Evolutionary conservation across 2,888 invertebrate species (phyloP).

Genomic region (Orthosia gothica): DNA sequence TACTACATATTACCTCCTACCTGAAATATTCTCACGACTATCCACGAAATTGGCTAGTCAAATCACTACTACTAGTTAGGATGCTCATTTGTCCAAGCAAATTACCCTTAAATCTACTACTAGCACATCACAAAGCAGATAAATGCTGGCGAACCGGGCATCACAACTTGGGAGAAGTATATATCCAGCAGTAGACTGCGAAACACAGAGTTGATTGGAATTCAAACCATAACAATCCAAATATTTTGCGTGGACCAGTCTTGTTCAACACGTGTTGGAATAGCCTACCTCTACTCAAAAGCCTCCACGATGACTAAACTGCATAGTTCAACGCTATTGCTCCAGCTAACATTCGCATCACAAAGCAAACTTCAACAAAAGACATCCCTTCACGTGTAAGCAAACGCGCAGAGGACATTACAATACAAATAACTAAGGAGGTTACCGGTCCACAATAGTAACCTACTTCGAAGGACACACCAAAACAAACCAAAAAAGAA

Average conservation of each 20-base stretch:
- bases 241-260: neutral
- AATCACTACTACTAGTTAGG: neutral
- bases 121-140: neutral
- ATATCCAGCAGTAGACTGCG: too few relatives aligned
- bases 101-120: neutral
- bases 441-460: slow-evolving; percentile 51
- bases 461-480: slow-evolving; percentile 33
- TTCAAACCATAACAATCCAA: neutral
- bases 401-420: slow-evolving; percentile 34
- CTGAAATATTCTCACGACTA: neutral
- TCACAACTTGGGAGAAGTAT: neutral
- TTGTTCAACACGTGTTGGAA: neutral
- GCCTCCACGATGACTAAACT: neutral
- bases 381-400: slow-evolving; percentile 33
- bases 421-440: slow-evolving; percentile 41
- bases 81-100: neutral
- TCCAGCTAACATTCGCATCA: too few relatives aligned
- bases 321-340: neutral
- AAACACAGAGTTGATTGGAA: too few relatives aligned
- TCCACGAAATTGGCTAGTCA: neutral
- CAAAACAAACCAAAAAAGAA: neutral
- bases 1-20: too few relatives aligned
- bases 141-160: too few relatives aligned
- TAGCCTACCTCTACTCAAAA: neutral
- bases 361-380: slow-evolving; percentile 12